These are phyloP conservation scores for Lycocorax pyrrhopterus DNA, from an alignment of 2,113 vertebrate genomes.

Conservation along the genomic window DNA sequence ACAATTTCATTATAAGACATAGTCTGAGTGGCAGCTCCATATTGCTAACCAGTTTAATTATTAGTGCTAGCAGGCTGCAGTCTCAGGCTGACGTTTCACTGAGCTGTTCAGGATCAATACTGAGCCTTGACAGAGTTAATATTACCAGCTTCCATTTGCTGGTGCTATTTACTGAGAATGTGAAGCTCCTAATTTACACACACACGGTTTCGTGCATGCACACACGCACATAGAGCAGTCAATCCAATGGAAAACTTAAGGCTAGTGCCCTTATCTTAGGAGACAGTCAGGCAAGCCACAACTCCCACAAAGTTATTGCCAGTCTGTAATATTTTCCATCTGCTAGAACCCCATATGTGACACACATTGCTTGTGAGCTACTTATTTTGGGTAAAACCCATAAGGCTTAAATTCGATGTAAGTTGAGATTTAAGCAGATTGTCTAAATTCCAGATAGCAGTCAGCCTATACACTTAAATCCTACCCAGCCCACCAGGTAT, in stretches of 20 bases:
- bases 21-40: constrained; percentile 59
- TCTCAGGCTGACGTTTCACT: constrained; percentile 42
- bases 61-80: constrained; percentile 26
- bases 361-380: neutral
- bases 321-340: constrained; percentile 38
- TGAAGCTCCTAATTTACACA: constrained; percentile 49
- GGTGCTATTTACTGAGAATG: constrained; percentile 55
- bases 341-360: constrained; percentile 29
- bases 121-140: constrained; percentile 63
- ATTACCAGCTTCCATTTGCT: constrained; percentile 61
- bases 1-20: constrained; percentile 32
- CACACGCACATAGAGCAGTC: neutral
- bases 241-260: constrained; percentile 42
- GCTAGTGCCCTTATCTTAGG: constrained; percentile 35
- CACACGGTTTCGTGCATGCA: neutral
- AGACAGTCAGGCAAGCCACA: constrained; percentile 22
- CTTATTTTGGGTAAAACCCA: constrained; percentile 28
- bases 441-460: neutral
- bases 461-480: neutral
- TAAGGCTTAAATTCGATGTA: neutral
- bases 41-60: constrained; percentile 68
- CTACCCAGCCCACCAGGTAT: neutral
- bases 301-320: constrained; percentile 40
- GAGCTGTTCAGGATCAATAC: constrained; percentile 53
- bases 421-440: neutral